Evolutionary conservation across 2,888 invertebrate genomes (phyloP).

Genomic region (Julus scanicus): DNA sequence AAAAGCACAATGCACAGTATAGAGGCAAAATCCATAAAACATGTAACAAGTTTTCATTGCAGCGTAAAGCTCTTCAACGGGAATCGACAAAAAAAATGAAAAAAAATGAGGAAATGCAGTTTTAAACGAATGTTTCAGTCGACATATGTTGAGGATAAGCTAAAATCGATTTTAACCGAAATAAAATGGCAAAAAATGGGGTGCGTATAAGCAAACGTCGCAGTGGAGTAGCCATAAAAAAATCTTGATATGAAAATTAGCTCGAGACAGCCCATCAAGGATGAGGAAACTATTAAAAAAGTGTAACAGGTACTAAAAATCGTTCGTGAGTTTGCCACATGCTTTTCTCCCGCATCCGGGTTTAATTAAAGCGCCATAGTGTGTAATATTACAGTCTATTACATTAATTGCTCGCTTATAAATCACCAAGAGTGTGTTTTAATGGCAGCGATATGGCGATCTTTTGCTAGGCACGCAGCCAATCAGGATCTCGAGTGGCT

Average conservation of each 20-base stretch:
- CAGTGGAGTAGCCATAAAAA: neutral
- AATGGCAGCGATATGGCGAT: neutral
- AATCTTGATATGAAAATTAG: constrained; percentile 37
- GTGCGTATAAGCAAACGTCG: constrained; percentile 13
- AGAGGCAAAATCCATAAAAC: constrained; percentile 39
- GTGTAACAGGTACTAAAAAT: constrained; percentile 45
- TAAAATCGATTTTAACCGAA: constrained; percentile 14
- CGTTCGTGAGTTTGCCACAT: neutral
- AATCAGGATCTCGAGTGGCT: constrained; percentile 21
- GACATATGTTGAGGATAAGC: constrained; percentile 37
- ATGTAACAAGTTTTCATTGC: constrained; percentile 45
- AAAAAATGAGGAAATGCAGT: constrained; percentile 39
- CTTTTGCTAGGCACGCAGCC: constrained; percentile 1
- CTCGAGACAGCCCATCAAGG: constrained; percentile 26
- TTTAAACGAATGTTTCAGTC: constrained; percentile 45
- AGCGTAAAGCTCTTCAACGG: constrained; percentile 15
- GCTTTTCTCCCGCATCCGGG: neutral
- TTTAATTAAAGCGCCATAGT: constrained; percentile 36
- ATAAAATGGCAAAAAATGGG: constrained; percentile 19
- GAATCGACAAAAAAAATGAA: neutral
- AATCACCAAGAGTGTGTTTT: constrained; percentile 30
- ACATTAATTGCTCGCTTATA: constrained; percentile 39
- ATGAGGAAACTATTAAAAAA: constrained; percentile 40
- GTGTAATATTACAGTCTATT: constrained; percentile 43
- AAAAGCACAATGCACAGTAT: neutral